Evolutionary conservation across 2,113 vertebrate genomes (phyloP).

Genomic region (Collichthys lucidus): DNA sequence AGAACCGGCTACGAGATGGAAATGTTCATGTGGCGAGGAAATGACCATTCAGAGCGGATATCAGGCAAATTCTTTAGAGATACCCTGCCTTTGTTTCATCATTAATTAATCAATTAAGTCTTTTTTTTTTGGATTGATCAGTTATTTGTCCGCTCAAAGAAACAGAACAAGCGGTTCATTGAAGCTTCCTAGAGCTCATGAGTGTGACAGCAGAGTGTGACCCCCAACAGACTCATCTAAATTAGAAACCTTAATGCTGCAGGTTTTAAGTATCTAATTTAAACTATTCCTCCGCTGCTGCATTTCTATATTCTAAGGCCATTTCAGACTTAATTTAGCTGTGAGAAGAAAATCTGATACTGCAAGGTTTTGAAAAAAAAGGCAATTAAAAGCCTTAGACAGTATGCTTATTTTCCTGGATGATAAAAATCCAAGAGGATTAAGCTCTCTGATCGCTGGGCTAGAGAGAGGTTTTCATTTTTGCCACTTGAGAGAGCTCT

Average conservation of each 20-base stretch:
- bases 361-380: slow-evolving; percentile 27
- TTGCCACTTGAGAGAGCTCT: slow-evolving; percentile 79
- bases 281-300: slow-evolving; percentile 1
- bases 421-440: slow-evolving; percentile 58
- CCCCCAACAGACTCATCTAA: background rate
- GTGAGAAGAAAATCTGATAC: slow-evolving; percentile 39
- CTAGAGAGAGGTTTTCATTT: slow-evolving; percentile 44
- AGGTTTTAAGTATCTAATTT: slow-evolving; percentile 44
- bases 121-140: too few relatives aligned
- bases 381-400: slow-evolving; percentile 44
- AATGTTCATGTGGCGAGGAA: too few relatives aligned
- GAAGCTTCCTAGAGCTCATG: too few relatives aligned
- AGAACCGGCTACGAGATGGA: too few relatives aligned
- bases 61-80: too few relatives aligned
- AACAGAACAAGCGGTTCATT: too few relatives aligned
- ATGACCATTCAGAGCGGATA: too few relatives aligned
- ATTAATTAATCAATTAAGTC: too few relatives aligned
- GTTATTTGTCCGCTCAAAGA: too few relatives aligned
- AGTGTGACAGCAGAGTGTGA: slow-evolving; percentile 12
- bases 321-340: slow-evolving; percentile 43
- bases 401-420: slow-evolving; percentile 45
- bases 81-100: too few relatives aligned
- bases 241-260: slow-evolving; percentile 10
- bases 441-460: slow-evolving; percentile 20
- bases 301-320: slow-evolving; percentile 19